Percentiles rank a stretch among this genome's conserved stretches.
Conservation (phyloP, 2,888 invertebrate genomes). For the Drosophila seclusa region DNA sequence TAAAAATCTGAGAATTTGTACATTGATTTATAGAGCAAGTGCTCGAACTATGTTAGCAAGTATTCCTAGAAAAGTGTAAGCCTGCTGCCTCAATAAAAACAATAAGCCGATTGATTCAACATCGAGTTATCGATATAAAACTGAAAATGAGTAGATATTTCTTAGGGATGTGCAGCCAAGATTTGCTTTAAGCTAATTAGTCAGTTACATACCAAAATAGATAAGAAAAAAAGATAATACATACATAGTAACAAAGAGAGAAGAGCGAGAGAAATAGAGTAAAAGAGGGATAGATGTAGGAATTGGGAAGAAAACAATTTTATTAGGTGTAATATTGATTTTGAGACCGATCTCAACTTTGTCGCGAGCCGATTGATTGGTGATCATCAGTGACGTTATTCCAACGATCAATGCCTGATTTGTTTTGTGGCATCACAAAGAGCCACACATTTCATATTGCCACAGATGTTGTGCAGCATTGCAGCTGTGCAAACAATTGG, state of each 20-base stretch:
- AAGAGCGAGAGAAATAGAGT: too few species aligned
- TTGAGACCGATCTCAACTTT: neutral
- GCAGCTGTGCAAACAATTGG: constrained; percentile 21
- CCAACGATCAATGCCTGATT: neutral
- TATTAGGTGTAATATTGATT: neutral
- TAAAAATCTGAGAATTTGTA: constrained; percentile 17
- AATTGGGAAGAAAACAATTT: neutral
- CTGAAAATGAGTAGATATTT: neutral
- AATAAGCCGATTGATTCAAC: neutral
- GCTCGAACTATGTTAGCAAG: neutral
- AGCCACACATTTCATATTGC: constrained; percentile 2
- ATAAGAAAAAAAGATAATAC: neutral
- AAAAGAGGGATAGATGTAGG: too few species aligned
- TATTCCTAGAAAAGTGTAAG: constrained; percentile 2
- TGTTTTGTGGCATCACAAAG: constrained; percentile 14
- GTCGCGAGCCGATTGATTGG: neutral
- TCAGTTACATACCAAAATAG: neutral
- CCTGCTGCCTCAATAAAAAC: constrained; percentile 26
- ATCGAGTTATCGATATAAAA: neutral
- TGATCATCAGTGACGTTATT: neutral
- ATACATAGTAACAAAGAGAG: neutral
- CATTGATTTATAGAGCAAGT: neutral
- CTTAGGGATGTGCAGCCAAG: neutral
- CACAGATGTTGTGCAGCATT: constrained; percentile 9
- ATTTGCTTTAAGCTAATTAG: neutral